Percentiles rank a stretch among this genome's conserved stretches.
Conservation (phyloP, 1,140 invertebrate genomes). For the Caenorhabditis elegans region DNA sequence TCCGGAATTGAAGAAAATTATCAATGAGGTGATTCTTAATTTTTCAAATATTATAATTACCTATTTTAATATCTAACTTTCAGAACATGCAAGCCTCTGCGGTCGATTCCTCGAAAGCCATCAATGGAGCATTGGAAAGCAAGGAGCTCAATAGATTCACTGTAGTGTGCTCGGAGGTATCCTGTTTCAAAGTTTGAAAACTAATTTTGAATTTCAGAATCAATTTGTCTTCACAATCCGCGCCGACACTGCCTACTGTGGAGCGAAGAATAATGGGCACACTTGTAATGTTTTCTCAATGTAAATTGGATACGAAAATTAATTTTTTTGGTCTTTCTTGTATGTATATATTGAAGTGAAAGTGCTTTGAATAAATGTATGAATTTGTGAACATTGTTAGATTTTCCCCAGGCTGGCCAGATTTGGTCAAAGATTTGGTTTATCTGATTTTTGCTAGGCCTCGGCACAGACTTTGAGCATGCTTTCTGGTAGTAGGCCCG, state of each 20-base stretch:
- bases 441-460: too few species aligned
- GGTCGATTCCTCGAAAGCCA: background rate
- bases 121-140: background rate
- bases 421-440: too few species aligned
- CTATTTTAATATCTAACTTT: background rate
- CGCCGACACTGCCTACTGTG: constrained; percentile 8
- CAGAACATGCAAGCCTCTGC: background rate
- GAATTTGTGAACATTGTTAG: too few species aligned
- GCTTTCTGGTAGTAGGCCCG: too few species aligned
- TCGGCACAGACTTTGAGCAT: too few species aligned
- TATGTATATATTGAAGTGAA: background rate
- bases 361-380: too few species aligned
- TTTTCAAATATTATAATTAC: background rate
- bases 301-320: too few species aligned
- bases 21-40: background rate
- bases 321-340: background rate
- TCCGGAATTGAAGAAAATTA: constrained; percentile 12
- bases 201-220: background rate
- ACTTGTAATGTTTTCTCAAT: background rate
- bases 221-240: constrained; percentile 1
- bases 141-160: background rate
- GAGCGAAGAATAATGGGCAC: background rate
- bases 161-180: background rate
- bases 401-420: too few species aligned
- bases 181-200: background rate